These are phyloP conservation scores for Drosophila atripex DNA, from an alignment of 2,888 invertebrate genomes.

Conservation along the genomic window DNA sequence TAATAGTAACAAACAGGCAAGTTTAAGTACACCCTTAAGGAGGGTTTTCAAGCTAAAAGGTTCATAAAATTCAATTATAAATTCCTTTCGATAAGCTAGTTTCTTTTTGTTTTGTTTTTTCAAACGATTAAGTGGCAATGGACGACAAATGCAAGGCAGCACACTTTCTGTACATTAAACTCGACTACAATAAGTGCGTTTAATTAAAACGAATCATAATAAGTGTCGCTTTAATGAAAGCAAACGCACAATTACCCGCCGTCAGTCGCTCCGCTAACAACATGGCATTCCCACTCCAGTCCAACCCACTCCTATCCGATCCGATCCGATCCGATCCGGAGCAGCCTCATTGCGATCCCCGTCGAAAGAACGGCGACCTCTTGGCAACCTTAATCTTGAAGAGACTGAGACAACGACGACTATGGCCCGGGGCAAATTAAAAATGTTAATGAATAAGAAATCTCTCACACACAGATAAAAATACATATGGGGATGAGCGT, in stretches of 20 bases:
- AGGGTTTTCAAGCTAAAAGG: too few species aligned
- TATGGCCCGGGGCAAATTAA: constrained; percentile 56
- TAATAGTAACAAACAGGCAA: not conserved
- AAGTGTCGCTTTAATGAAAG: constrained; percentile 19
- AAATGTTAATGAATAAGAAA: constrained; percentile 78
- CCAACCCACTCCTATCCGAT: too few species aligned
- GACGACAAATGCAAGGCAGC: constrained; percentile 28
- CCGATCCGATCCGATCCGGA: constrained; percentile 9
- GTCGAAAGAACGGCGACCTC: constrained; percentile 7
- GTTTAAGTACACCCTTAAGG: too few species aligned
- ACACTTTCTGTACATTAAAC: constrained; percentile 57
- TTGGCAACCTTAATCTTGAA: constrained; percentile 59
- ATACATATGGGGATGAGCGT: constrained; percentile 29
- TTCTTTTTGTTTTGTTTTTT: not conserved
- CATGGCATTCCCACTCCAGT: constrained; percentile 23
- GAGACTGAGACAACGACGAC: constrained; percentile 18
- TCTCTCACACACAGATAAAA: constrained; percentile 31
- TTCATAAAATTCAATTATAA: too few species aligned
- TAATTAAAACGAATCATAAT: constrained; percentile 46
- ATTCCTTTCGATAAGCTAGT: not conserved
- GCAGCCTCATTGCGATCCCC: constrained; percentile 48
- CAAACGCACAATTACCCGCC: constrained; percentile 40
- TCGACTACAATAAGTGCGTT: constrained; percentile 47
- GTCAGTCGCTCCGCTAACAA: not conserved
- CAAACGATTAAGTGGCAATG: not conserved